Percentiles rank a stretch among this genome's conserved stretches.
Evolutionary conservation across 2,888 invertebrate species (phyloP).

Genomic region (Philopedon plagiatum): DNA sequence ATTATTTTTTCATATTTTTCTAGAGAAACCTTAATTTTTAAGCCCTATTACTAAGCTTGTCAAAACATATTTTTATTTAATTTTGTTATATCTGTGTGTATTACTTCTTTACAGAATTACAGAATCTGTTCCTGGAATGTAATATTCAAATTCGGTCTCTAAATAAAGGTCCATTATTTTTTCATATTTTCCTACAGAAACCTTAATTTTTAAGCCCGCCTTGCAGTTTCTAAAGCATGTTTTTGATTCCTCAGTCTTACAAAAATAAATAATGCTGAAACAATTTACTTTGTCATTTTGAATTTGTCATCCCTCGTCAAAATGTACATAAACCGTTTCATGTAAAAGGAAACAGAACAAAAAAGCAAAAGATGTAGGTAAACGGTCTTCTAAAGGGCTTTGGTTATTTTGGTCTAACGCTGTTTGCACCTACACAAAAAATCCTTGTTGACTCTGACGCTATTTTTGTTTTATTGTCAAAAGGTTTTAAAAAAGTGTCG

Average conservation of each 20-base stretch:
- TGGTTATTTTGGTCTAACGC: not conserved
- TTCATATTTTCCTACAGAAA: too few relatives aligned
- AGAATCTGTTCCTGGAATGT: too few relatives aligned
- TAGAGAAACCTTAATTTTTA: too few relatives aligned
- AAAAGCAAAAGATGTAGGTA: not conserved
- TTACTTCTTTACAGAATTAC: too few relatives aligned
- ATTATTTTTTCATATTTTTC: too few relatives aligned
- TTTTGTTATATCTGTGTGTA: too few relatives aligned
- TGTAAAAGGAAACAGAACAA: not conserved
- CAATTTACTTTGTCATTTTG: not conserved
- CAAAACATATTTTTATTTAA: too few relatives aligned
- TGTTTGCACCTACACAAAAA: not conserved
- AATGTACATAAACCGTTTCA: not conserved
- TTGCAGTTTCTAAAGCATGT: not conserved
- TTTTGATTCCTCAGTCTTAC: not conserved
- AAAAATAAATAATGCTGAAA: not conserved
- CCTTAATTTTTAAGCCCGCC: not conserved
- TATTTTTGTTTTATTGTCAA: not conserved
- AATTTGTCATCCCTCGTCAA: constrained; percentile 7
- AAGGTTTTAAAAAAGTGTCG: not conserved
- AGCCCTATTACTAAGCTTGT: too few relatives aligned
- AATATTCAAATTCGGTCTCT: too few relatives aligned
- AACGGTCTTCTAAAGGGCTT: not conserved
- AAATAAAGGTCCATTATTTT: too few relatives aligned
- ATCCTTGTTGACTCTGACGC: not conserved